A percentile compares a stretch with the other conserved stretches of the same genome.
These are phyloP conservation scores for Dynastes maya DNA, from an alignment of 2,888 invertebrate species.

Conservation along the genomic window DNA sequence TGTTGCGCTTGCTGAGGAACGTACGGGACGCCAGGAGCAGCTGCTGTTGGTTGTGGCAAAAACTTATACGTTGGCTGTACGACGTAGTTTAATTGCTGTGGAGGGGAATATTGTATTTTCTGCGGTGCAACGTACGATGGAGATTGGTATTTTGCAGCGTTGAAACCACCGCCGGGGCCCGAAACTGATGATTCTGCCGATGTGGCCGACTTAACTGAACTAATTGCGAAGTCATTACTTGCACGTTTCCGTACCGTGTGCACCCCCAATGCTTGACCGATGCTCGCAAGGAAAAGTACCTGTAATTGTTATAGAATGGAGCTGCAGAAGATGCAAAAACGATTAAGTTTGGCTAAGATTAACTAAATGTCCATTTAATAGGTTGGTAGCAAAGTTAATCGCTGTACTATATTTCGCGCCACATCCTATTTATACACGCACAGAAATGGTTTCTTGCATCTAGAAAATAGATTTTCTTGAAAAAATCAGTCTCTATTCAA, in stretches of 20 bases:
- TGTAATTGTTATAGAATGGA: slow-evolving; percentile 35
- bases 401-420: too few relatives aligned
- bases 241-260: slow-evolving; percentile 40
- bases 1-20: slow-evolving; percentile 54
- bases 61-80: slow-evolving; percentile 48
- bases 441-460: too few relatives aligned
- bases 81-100: slow-evolving; percentile 50
- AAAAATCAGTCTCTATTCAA: too few relatives aligned
- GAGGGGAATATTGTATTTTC: slow-evolving; percentile 39
- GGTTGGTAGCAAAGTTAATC: too few relatives aligned
- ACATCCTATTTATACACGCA: too few relatives aligned
- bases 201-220: slow-evolving; percentile 53
- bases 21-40: slow-evolving; percentile 49
- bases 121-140: slow-evolving; percentile 38
- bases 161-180: not conserved
- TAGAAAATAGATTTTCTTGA: too few relatives aligned
- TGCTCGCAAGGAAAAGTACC: slow-evolving; percentile 35
- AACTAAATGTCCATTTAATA: too few relatives aligned
- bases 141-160: slow-evolving; percentile 30
- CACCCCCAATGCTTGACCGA: slow-evolving; percentile 38
- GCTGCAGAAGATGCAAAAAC: too few relatives aligned
- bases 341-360: too few relatives aligned
- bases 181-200: slow-evolving; percentile 53
- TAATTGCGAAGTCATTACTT: slow-evolving; percentile 50
- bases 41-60: slow-evolving; percentile 23